Evolutionary conservation across 2,888 invertebrate species (phyloP).

Genomic region (Encarsia formosa): DNA sequence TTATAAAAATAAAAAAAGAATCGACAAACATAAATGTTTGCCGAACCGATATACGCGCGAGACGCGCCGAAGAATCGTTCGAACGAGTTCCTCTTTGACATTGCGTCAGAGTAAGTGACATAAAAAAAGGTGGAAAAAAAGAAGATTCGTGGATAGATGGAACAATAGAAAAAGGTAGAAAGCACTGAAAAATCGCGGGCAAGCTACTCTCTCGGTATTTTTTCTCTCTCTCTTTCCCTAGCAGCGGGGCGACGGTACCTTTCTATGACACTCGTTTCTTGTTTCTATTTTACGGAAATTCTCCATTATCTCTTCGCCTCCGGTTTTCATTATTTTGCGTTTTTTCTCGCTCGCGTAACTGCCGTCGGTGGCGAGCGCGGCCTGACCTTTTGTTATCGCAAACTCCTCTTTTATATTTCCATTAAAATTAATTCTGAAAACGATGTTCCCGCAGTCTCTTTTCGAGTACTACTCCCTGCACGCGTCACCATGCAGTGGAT

Average conservation of each 20-base stretch:
- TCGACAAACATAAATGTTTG: slow-evolving; percentile 10
- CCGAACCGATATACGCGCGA: slow-evolving; percentile 8
- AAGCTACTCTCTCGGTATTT: not conserved
- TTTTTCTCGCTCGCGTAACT: too few species aligned
- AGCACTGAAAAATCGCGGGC: slow-evolving; percentile 5
- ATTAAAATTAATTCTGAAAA: slow-evolving; percentile 20
- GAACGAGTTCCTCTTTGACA: slow-evolving; percentile 12
- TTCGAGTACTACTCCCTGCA: too few species aligned
- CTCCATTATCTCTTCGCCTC: slow-evolving; percentile 7
- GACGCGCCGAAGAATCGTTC: slow-evolving; percentile 5
- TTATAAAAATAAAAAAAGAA: not conserved
- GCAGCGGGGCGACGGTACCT: too few species aligned
- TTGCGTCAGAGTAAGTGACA: slow-evolving; percentile 14
- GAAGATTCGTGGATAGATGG: slow-evolving; percentile 7
- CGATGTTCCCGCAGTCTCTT: too few species aligned
- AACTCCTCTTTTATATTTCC: slow-evolving; percentile 12
- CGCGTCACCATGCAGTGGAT: too few species aligned
- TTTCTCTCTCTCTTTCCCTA: not conserved
- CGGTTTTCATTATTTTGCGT: not conserved
- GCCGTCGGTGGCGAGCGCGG: too few species aligned
- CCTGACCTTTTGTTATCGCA: slow-evolving; percentile 2
- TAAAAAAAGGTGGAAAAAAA: too few species aligned
- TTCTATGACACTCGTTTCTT: slow-evolving; percentile 6
- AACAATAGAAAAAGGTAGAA: slow-evolving; percentile 16
- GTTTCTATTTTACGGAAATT: slow-evolving; percentile 18